Evolutionary conservation across 2,888 invertebrate genomes (phyloP).

Genomic region (Troides aeacus): DNA sequence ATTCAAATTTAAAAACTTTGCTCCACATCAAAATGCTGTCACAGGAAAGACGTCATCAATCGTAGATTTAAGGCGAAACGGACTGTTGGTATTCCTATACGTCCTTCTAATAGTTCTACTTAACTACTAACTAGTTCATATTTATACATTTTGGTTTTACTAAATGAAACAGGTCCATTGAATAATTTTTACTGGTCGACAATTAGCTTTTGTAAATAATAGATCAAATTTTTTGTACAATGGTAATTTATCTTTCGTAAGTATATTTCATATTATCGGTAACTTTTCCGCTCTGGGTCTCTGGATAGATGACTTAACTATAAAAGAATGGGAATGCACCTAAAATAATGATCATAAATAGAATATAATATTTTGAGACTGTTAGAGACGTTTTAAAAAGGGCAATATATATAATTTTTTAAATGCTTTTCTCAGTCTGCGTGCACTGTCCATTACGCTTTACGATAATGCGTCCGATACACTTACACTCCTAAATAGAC

Average conservation of each 20-base stretch:
- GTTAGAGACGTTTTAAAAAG: constrained; percentile 19
- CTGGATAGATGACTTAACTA: background rate
- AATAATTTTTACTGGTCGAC: constrained; percentile 4
- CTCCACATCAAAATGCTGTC: background rate
- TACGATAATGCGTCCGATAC: constrained; percentile 16
- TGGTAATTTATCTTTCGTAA: constrained; percentile 3
- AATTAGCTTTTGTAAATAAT: constrained; percentile 11
- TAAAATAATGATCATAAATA: constrained; percentile 8
- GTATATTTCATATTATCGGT: background rate
- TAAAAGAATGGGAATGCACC: background rate
- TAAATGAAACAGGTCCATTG: constrained; percentile 5
- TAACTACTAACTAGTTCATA: constrained; percentile 8
- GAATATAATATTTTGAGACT: constrained; percentile 26
- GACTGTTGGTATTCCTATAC: constrained; percentile 17
- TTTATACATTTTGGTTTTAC: constrained; percentile 9
- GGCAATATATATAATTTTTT: constrained; percentile 15
- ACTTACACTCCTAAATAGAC: constrained; percentile 1
- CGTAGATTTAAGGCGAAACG: constrained; percentile 14
- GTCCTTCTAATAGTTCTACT: constrained; percentile 10
- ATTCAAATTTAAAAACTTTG: background rate
- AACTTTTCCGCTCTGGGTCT: constrained; percentile 1
- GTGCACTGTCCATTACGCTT: constrained; percentile 18
- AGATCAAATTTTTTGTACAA: constrained; percentile 7
- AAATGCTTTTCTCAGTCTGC: constrained; percentile 1
- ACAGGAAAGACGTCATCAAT: background rate